Base-by-base conservation (phyloP, 1,140 invertebrate genomes). In the Hypothenemus hampei region DNA sequence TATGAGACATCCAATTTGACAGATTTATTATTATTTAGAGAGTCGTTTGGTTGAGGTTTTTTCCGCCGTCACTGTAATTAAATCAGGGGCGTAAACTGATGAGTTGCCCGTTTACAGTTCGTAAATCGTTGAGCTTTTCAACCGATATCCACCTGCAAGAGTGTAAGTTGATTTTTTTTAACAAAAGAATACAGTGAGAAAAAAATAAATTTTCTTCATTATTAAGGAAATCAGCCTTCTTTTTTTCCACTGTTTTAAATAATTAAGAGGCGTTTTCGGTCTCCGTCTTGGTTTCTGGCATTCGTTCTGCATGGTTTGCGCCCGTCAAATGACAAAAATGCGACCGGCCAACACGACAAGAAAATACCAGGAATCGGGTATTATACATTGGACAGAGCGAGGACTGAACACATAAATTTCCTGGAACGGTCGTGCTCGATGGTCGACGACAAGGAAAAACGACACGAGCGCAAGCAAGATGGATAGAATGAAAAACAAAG, bases 21-120 rank as follows among this genome's bases (percentile, higher is more conserved):
- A 51, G 48, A 51, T 51, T 41, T 51, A 51, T 36, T 51, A 37
- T n/a, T n/a, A n/a, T n/a, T n/a, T n/a, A n/a, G n/a, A n/a, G n/a
- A n/a, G n/a, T n/a, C n/a, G n/a, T n/a, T n/a, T 37, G 21, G 16
- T 24, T 5, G 36, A 51, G 36, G 48, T 51, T 51, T 51, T 51
- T 31, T 41, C n/a, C 36, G 40, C 33, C 40, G 41, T 51, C 41
- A 51, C 24, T 41, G 48, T 51, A 51, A 51, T 51, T 41, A 51
- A 41, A 51, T 51, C 48, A 51, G 48, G 48, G 48, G 48, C 48
- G 48, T 51, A 41, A 23, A 40, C 22, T 20, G 48, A 51, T 26
- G 23, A 3, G 16, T 3, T 16, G 36, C 16, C n/a, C n/a, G 31
- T 51, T 40, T 41, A 41, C 36, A 19, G 48, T 6, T 11, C 20